Base-by-base conservation (phyloP, 2,888 invertebrate species). In the Phlogophora meticulosa region DNA sequence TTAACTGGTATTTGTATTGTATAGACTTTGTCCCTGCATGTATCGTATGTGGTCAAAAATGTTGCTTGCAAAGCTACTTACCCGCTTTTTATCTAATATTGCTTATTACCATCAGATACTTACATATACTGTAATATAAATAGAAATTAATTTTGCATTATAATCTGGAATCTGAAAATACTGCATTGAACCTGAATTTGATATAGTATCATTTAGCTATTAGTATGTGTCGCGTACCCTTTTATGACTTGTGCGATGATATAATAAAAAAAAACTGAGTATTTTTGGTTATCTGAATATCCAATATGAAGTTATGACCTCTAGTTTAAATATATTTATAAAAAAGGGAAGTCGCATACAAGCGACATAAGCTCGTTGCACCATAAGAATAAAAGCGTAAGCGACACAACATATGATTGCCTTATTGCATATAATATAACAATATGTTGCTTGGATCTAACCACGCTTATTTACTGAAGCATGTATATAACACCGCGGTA, bases 401-500 rank as follows among this genome's bases (percentile, higher is more conserved):
- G 64, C 48, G 76, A 55, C 24, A 66, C 59, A 60, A 56, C 56
- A 74, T 75, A 76, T 78, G 74, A 61, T 65, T 79, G 76, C 51
- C 80, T 38, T 75, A 75, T 65, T 59, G 67, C 68, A 76, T 59
- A 62, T 43, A 61, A 4, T 72, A 49, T 79, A 60, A 79, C 56
- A 72, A 59, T 46, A 77, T 74, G 81, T 81, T 77, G 84, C 84
- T 83, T 84, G 78, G 61, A 75, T 36, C 42, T 82, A 81, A 82
- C 64, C 70, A 72, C 70, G 81, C 76, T 81, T 77, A 62, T 59
- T 45, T 36, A 61, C 42, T 58, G 69, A 81, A 82, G 85, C 83
- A 83, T 83, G 82, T 78, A 75, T 76, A 79, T 78, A 83, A 85
- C 80, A 78, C 73, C 79, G 72, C 79, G 76, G 84, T 84, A 73